Evolutionary conservation across 2,888 invertebrate species (phyloP), one percentile per base, ranked within the genome.

Genomic region (Eulithis prunata): DNA sequence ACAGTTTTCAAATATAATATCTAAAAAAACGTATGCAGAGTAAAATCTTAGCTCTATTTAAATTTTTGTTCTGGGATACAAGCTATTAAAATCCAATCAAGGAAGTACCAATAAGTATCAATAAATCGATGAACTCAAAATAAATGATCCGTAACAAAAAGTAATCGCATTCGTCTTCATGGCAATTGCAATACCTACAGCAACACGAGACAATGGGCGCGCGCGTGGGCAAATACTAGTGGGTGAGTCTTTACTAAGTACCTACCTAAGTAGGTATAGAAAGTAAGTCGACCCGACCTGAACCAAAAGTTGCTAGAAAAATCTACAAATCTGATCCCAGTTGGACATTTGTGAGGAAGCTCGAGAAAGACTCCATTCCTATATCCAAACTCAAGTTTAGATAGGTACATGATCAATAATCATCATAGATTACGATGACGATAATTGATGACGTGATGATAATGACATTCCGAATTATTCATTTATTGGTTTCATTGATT

Each of bases 171-270:
- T 77, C 62, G 64, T 75, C 68, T 72, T 72, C 64, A 69, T 68
- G n/a, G 56, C 57, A 6, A 32, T 32, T 32, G 32, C 32, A 46
- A 58, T 32, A 45, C 61, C 66, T 69, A 21, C 21, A 58, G 45
- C 38, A 41, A 54, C 66, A 60, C 72, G 81, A 85, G 64, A 89
- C 89, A 90, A 89, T 89, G 81, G 81, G 81, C 84, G 83, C 76
- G 76, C 78, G 77, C 79, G 89, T 89, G 88, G 89, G 88, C 83
- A 80, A 49, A 7, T 47, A 14, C 10, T 11, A 68, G 36, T 14
- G 21, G 45, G n/a, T 55, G 71, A 74, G 78, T 14, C 74, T 51
- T 32, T 64, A 62, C 61, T 61, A 36, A 21, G 21, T n/a, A n/a
- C n/a, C n/a, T n/a, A n/a, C n/a, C n/a, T n/a, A n/a, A n/a, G n/a